Percentiles rank a stretch among this genome's conserved stretches.
Evolutionary conservation across 2,113 vertebrate species (phyloP).

Genomic region (Macrotus californicus): DNA sequence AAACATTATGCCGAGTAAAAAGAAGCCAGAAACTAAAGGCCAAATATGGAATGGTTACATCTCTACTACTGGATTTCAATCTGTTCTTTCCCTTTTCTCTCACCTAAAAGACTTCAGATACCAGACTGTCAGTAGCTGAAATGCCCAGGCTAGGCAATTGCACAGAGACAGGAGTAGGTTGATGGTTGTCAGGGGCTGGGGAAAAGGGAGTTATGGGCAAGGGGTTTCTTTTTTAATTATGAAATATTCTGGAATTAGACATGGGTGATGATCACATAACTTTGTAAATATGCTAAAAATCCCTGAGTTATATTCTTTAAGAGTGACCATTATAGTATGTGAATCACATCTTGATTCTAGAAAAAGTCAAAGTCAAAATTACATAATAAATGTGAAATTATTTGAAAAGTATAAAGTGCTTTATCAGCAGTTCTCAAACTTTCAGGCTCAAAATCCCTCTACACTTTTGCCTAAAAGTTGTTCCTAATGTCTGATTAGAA

Average conservation of each 20-base stretch:
- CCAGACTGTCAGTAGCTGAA: no score
- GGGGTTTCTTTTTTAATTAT: background rate
- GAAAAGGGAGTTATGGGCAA: background rate
- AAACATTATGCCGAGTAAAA: background rate
- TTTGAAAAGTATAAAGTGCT: background rate
- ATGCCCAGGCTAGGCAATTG: background rate
- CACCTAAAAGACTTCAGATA: no score
- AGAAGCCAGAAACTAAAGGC: background rate
- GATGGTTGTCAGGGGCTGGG: background rate
- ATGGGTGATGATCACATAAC: background rate
- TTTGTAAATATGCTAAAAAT: background rate
- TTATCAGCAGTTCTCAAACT: background rate
- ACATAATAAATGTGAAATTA: background rate
- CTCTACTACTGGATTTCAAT: no score
- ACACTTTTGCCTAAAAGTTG: background rate
- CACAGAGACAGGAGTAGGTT: background rate
- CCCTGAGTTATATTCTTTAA: background rate
- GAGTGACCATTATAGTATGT: background rate
- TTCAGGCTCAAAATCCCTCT: background rate
- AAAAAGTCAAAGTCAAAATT: background rate
- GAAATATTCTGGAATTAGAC: background rate
- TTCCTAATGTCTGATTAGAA: background rate
- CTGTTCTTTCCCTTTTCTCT: no score
- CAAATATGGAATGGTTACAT: background rate
- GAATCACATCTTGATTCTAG: background rate